A percentile compares a stretch with the other conserved stretches of the same genome.
Conservation (phyloP, 2,113 vertebrate genomes). For the Lota lota region DNA sequence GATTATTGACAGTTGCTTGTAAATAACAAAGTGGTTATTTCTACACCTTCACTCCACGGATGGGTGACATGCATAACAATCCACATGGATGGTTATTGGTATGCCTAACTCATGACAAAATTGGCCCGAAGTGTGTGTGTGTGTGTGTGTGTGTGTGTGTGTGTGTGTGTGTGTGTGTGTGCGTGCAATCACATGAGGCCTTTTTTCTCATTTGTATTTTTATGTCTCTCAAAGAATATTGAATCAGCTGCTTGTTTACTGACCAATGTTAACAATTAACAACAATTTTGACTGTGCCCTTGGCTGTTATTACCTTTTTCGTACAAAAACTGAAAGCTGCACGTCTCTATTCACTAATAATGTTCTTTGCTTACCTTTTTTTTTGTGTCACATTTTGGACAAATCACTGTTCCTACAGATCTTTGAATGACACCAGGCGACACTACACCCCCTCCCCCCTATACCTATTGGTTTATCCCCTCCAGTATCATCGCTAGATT, state of each 20-base stretch:
- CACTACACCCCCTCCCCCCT: too few relatives aligned
- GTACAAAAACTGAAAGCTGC: constrained; percentile 56
- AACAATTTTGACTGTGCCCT: constrained; percentile 28
- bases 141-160: not conserved
- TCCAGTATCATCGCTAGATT: too few relatives aligned
- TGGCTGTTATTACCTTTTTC: constrained; percentile 37
- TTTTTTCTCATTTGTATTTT: not conserved
- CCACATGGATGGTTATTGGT: too few relatives aligned
- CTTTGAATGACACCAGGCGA: too few relatives aligned
- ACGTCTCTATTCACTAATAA: constrained; percentile 58
- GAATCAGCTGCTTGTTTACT: constrained; percentile 3
- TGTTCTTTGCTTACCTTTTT: constrained; percentile 3
- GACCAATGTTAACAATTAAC: constrained; percentile 23
- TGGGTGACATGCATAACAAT: too few relatives aligned
- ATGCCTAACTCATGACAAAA: too few relatives aligned
- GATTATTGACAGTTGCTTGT: too few relatives aligned
- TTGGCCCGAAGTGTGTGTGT: not conserved
- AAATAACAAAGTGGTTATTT: too few relatives aligned
- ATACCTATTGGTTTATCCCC: too few relatives aligned
- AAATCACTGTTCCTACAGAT: not conserved
- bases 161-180: too few relatives aligned
- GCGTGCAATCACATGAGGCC: too few relatives aligned
- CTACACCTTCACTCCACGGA: too few relatives aligned
- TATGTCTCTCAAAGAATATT: not conserved
- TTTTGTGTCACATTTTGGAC: constrained; percentile 13